Evolutionary conservation across 2,797 vertebrate genomes (phyloP).

Genomic region (Alosa sapidissima): DNA sequence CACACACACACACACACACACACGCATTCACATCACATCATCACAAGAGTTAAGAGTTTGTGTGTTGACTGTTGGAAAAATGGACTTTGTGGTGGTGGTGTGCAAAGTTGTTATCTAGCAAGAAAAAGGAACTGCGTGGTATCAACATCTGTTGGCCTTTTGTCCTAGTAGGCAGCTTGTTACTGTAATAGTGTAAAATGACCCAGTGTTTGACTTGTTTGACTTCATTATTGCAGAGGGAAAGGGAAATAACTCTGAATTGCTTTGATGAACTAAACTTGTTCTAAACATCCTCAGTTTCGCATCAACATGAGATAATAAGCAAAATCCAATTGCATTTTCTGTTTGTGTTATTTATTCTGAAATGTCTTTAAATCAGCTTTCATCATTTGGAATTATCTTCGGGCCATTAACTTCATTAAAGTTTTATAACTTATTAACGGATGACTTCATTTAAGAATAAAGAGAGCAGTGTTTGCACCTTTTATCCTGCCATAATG

Average conservation of each 20-base stretch:
- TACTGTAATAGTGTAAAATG: constrained; percentile 8
- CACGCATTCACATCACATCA: neutral
- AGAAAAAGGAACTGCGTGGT: neutral
- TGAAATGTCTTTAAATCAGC: neutral
- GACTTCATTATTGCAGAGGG: neutral
- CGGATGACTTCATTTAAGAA: neutral
- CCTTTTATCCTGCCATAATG: constrained; percentile 8
- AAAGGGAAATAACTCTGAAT: neutral
- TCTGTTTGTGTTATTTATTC: neutral
- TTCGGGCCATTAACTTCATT: neutral
- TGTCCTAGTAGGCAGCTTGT: neutral
- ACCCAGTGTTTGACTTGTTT: neutral
- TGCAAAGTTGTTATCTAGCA: neutral
- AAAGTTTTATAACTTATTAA: constrained; percentile 4
- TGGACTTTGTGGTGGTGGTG: neutral
- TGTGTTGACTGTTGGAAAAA: neutral
- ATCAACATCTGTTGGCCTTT: neutral
- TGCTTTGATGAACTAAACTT: neutral
- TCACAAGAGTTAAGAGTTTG: neutral
- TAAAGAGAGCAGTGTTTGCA: neutral
- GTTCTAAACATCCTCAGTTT: neutral
- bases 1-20: constrained; percentile 8
- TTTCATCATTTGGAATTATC: neutral
- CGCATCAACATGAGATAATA: neutral
- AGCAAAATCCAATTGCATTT: neutral